A percentile compares a stretch with the other conserved stretches of the same genome.
Conservation (phyloP, 2,888 invertebrate genomes). For the Salticus scenicus region DNA sequence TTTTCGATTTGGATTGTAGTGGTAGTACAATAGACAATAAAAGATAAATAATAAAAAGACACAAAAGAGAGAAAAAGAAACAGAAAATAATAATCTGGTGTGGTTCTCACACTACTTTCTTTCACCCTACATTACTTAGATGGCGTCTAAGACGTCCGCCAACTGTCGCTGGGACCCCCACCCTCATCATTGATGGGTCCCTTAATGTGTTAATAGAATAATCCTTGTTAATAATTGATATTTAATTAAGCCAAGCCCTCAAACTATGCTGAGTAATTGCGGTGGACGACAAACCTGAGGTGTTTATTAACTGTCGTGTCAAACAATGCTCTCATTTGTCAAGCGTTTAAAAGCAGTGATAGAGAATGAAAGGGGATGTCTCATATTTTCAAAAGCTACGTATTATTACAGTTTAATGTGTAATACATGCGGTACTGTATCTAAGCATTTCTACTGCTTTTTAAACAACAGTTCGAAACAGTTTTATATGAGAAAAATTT, state of each 20-base stretch:
- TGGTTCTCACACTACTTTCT: too few relatives aligned
- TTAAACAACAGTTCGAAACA: too few relatives aligned
- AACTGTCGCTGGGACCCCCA: conserved; percentile 58
- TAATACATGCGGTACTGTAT: too few relatives aligned
- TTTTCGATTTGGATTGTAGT: too few relatives aligned
- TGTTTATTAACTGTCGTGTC: conserved; percentile 71
- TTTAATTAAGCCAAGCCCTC: conserved; percentile 63
- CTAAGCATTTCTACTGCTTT: too few relatives aligned
- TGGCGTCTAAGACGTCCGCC: conserved; percentile 50
- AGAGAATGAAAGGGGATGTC: not conserved
- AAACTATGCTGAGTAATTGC: conserved; percentile 44
- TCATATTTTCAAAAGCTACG: not conserved
- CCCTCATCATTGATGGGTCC: conserved; percentile 47
- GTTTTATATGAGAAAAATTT: too few relatives aligned
- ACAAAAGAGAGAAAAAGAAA: too few relatives aligned
- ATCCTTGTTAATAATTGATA: conserved; percentile 70
- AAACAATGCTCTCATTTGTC: conserved; percentile 69
- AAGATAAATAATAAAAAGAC: too few relatives aligned
- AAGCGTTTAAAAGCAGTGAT: conserved; percentile 59
- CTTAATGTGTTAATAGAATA: conserved; percentile 69
- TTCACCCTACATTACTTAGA: too few relatives aligned
- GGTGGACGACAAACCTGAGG: conserved; percentile 65
- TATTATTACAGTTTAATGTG: too few relatives aligned
- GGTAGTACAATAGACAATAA: too few relatives aligned
- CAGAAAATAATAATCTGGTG: too few relatives aligned